Conservation (phyloP, 2,888 invertebrate species). For the Schrankia costaestrigalis region DNA sequence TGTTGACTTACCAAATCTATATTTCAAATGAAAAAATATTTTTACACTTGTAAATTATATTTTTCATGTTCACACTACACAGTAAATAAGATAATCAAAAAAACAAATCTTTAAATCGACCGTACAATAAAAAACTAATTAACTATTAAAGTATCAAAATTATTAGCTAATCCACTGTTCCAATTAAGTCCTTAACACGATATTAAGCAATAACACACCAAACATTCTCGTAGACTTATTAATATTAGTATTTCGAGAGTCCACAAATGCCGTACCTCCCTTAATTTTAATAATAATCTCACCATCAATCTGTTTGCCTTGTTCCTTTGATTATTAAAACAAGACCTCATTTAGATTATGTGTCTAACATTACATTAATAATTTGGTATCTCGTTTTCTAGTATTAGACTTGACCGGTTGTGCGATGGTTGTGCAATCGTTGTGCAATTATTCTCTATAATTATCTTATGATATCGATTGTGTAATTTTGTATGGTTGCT, state of each 20-base stretch:
- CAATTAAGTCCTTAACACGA: constrained; percentile 19
- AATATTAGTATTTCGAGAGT: constrained; percentile 25
- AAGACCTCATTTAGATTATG: constrained; percentile 48
- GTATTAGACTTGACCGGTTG: constrained; percentile 8
- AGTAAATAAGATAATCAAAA: no score
- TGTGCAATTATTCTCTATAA: constrained; percentile 7
- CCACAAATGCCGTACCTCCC: constrained; percentile 34
- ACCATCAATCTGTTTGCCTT: constrained; percentile 48
- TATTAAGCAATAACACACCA: constrained; percentile 27
- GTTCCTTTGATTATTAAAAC: constrained; percentile 52
- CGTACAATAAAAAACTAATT: no score
- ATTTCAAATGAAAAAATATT: no score
- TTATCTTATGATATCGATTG: constrained; percentile 1
- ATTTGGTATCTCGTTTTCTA: constrained; percentile 24
- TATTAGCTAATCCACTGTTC: background rate
- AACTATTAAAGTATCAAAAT: no score
- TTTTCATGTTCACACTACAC: no score
- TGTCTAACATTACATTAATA: constrained; percentile 30
- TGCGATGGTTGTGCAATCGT: constrained; percentile 1
- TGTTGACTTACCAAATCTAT: no score
- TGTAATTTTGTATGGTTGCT: background rate
- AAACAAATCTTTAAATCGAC: no score
- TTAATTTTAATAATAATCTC: constrained; percentile 56
- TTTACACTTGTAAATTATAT: no score
- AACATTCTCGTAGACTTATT: constrained; percentile 26